Conservation (phyloP, 2,113 vertebrate species). For the Nesoenas mayeri region DNA sequence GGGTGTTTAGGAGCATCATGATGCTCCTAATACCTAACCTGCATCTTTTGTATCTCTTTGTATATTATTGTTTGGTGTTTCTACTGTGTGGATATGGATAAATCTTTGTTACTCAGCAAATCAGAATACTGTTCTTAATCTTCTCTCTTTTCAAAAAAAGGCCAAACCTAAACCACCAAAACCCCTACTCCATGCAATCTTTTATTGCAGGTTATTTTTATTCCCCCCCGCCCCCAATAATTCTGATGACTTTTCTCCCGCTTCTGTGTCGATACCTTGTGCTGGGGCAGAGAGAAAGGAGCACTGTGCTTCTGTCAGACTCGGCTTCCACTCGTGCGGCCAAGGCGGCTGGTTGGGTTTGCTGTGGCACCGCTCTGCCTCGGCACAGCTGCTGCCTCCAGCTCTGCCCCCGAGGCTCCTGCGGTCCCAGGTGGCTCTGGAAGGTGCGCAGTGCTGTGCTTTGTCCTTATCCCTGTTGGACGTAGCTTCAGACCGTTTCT, state of each 20-base stretch:
- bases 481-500: neutral
- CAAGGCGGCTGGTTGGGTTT: accelerated
- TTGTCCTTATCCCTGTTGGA: neutral
- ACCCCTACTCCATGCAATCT: neutral
- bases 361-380: neutral
- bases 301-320: neutral
- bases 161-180: neutral
- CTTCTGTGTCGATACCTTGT: neutral
- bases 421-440: neutral
- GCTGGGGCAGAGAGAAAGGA: neutral
- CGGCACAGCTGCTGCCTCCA: neutral
- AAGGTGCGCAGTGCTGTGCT: accelerated
- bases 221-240: too few species aligned
- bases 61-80: neutral
- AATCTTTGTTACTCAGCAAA: neutral
- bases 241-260: neutral
- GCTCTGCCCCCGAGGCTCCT: neutral
- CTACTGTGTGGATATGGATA: neutral
- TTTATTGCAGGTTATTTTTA: neutral
- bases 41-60: neutral
- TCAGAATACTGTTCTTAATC: neutral
- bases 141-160: neutral
- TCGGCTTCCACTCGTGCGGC: neutral
- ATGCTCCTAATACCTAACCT: neutral
- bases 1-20: neutral